Evolutionary conservation across 2,113 vertebrate species (phyloP).

Genomic region (Halichoeres trimaculatus): DNA sequence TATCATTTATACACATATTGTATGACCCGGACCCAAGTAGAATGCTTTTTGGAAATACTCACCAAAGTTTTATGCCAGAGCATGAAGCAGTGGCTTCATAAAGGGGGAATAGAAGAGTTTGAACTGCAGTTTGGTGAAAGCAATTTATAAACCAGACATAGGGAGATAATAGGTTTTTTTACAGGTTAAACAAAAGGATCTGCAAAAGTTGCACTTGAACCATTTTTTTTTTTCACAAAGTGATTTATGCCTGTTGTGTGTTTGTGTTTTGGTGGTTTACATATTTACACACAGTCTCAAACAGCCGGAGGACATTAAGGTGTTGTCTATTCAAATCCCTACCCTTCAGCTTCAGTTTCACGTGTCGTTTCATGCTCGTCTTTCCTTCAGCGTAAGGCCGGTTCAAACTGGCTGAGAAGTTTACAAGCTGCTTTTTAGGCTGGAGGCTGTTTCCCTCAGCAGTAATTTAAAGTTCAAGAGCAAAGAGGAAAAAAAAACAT

Average conservation of each 20-base stretch:
- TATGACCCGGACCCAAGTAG: no score
- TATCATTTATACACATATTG: no score
- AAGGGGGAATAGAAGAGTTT: no score
- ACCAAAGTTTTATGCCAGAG: not conserved
- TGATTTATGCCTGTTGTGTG: not conserved
- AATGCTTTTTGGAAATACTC: no score
- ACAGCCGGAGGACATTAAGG: not conserved
- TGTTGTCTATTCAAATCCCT: slow-evolving; percentile 2
- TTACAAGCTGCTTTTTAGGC: slow-evolving; percentile 45
- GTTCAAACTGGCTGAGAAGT: slow-evolving; percentile 58
- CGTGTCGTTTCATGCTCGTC: not conserved
- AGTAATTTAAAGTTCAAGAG: slow-evolving; percentile 13
- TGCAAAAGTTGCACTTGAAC: not conserved
- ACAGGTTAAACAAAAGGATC: not conserved
- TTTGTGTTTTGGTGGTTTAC: not conserved
- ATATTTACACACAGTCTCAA: not conserved
- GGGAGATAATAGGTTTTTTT: slow-evolving; percentile 6
- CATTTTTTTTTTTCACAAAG: not conserved
- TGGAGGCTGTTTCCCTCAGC: slow-evolving; percentile 28
- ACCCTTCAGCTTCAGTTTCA: not conserved
- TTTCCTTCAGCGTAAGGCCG: slow-evolving; percentile 41
- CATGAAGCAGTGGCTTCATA: not conserved
- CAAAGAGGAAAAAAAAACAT: slow-evolving; percentile 5
- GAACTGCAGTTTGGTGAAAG: no score
- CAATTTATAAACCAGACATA: not conserved